Base-by-base conservation (phyloP, 2,113 vertebrate genomes). In the Cynoglossus semilaevis region DNA sequence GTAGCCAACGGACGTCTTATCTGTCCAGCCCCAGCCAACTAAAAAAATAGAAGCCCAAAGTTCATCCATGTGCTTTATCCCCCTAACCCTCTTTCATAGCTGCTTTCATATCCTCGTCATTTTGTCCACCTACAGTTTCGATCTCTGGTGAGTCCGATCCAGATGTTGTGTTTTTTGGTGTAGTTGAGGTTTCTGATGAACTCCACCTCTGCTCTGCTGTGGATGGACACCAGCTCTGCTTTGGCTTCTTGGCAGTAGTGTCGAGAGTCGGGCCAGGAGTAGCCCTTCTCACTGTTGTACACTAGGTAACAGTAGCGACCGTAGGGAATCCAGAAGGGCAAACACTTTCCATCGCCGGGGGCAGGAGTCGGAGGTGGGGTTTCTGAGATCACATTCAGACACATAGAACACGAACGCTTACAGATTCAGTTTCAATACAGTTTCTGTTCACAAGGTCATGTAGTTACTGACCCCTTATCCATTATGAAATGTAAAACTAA, bases 1-100 rank as follows among this genome's bases (percentile, higher is more conserved):
- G 58, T 87, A 92, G 5, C 51, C 76, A 70, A 92, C 1, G 4
- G 86, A 13, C 0, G 72, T 83, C 37, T 29, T 17, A 38, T 92
- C 91, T 0, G 88, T 90, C 91, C 91, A 92, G 37, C 35, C 77
- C 91, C 91, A 92, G 3, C 85, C 91, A 29, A 75, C 90, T 92
- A 45, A 12, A 35, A 57, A 12, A 8, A 2, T 18, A 38, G 54
- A 38, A 15, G 35, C 0, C n/a, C 15, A 41, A 18, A 1, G 15
- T 22, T 44, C 2, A 18, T 14, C 12, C 55, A 15, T 37, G 19
- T 37, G 15, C 1, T 15, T 45, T 34, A 9, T 2, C 18, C 5
- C 13, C 5, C 18, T 7, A 15, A 58, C 6, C 42, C 4, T 8
- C 1, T 2, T 13, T 17, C 36, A 14, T 10, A 5, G 11, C 9